Evolutionary conservation across 2,797 vertebrate genomes (phyloP).

Genomic region (Chaenodraco wilsoni): DNA sequence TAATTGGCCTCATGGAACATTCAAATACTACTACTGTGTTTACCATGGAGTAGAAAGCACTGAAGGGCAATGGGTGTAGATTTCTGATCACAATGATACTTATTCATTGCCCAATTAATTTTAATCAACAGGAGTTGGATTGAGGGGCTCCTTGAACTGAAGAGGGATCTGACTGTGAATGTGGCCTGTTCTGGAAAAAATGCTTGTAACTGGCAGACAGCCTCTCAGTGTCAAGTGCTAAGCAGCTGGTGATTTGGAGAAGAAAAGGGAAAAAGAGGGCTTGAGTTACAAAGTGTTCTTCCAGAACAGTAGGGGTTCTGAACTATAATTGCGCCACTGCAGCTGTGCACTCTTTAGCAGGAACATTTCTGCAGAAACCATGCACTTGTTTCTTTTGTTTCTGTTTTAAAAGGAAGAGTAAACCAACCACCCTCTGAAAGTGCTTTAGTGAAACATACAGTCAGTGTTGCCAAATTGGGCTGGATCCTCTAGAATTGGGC

Average conservation of each 20-base stretch:
- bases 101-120: conserved; percentile 36
- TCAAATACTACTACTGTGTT: conserved; percentile 23
- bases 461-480: too few species aligned
- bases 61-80: conserved; percentile 25
- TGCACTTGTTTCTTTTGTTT: conserved; percentile 17
- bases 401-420: conserved; percentile 14
- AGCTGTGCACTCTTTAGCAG: conserved; percentile 50
- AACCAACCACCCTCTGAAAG: background rate
- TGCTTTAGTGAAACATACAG: background rate
- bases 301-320: conserved; percentile 46
- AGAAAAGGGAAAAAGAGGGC: conserved; percentile 31
- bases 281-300: conserved; percentile 58
- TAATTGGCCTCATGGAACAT: conserved; percentile 34
- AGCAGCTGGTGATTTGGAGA: conserved; percentile 53
- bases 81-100: conserved; percentile 26
- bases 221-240: conserved; percentile 36
- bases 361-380: conserved; percentile 15
- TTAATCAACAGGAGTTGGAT: conserved; percentile 31
- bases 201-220: conserved; percentile 23
- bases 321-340: conserved; percentile 43
- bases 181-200: conserved; percentile 44
- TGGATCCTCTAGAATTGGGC: too few species aligned
- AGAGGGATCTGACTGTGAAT: conserved; percentile 42
- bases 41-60: conserved; percentile 9
- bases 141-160: conserved; percentile 36